These are phyloP conservation scores for Lycaon pictus DNA, from an alignment of 2,113 vertebrate genomes.

Conservation along the genomic window DNA sequence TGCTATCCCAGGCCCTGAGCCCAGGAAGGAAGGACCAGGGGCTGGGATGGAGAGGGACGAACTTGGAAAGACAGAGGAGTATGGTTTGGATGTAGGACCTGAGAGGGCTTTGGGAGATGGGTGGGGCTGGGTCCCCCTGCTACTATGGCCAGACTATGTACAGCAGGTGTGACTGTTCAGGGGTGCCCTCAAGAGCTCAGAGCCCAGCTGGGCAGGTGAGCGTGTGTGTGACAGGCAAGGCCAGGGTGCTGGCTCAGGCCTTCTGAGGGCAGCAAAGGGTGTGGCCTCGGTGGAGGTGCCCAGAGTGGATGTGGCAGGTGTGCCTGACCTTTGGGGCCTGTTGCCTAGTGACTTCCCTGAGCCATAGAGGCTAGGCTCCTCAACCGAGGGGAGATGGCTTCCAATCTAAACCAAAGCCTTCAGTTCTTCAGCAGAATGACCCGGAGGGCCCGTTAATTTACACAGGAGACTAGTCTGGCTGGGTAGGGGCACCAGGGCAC, in stretches of 20 bases:
- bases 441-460: no score
- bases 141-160: neutral
- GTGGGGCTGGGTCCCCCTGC: neutral
- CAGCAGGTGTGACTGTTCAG: neutral
- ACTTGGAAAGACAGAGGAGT: neutral
- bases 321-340: neutral
- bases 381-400: neutral
- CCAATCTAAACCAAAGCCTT: neutral
- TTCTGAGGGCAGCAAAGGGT: neutral
- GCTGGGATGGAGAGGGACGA: neutral
- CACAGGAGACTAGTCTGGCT: neutral
- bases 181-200: neutral
- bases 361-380: neutral
- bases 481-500: neutral
- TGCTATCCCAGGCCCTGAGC: neutral
- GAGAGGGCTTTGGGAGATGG: neutral
- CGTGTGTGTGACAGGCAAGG: neutral
- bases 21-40: neutral
- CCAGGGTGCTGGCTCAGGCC: neutral
- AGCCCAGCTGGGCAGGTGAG: neutral
- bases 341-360: neutral
- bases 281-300: neutral
- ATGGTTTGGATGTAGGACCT: neutral
- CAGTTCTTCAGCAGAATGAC: neutral
- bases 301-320: neutral